Base-by-base conservation (phyloP, 2,113 vertebrate genomes). In the Tachysurus vachellii region DNA sequence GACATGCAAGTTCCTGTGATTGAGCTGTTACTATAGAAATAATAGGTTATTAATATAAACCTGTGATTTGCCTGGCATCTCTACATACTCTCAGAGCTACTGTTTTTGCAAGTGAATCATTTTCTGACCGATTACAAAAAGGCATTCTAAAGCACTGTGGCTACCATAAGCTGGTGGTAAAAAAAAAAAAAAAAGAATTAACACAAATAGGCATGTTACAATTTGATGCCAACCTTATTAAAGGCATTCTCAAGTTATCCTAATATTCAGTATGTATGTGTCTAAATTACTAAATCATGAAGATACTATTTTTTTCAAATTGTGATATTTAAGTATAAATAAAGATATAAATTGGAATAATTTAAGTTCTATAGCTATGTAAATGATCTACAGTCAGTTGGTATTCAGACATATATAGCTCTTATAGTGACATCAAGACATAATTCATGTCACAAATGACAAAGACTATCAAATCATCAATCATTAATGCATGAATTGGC, bases 21-120 rank as follows among this genome's bases (percentile, higher is more conserved):
- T 61, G 79, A 81, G 56, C 79, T 61, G 79, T 81, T 81, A 61
- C 79, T 81, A 81, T 81, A 81, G 79, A 59, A 81, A 81, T 31
- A 44, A 61, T 26, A 56, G 26, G 56, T 81, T 81, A 81, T 61
- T 81, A 42, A 61, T 81, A 81, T 61, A 81, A 81, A 36, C 17
- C 28, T 80, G 56, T 80, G 79, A 80, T 80, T 59, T 80, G 17
- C 31, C 56, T 80, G 5, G 23, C 54, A 80, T 19, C 79, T 81
- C 17, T 81, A 42, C 44, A 19, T 59, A 36, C 53, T 56, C n/a
- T 31, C 26, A 79, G 53, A 59, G 56, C 56, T 36, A 10, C 79
- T 61, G 56, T 59, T 59, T 13, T 57, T 28, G 14, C 19, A 80
- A 59, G 36, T 36, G 54, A 59, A 26, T 80, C 79, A 80, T 19